These are phyloP conservation scores for Epirrhoe alternata DNA, from an alignment of 2,888 invertebrate genomes.

Conservation along the genomic window DNA sequence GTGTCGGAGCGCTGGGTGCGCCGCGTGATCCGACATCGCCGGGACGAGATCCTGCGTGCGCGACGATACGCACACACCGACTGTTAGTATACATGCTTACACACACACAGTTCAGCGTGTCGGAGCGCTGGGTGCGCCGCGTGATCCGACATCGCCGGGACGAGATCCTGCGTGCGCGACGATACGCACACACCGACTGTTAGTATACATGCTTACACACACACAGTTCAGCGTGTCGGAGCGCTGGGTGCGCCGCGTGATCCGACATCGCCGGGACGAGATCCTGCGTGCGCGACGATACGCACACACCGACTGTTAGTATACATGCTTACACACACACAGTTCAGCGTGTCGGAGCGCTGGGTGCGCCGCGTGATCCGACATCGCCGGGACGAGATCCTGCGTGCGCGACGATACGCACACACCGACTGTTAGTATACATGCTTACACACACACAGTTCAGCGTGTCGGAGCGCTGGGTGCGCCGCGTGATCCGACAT, in stretches of 20 bases:
- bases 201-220: background rate
- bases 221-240: constrained; percentile 53
- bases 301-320: background rate
- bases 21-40: constrained; percentile 45
- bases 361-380: constrained; percentile 54
- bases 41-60: constrained; percentile 14
- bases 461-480: constrained; percentile 50
- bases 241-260: constrained; percentile 51
- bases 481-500: constrained; percentile 47
- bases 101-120: constrained; percentile 51
- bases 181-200: background rate
- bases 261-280: constrained; percentile 35
- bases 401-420: constrained; percentile 7
- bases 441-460: constrained; percentile 45
- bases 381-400: constrained; percentile 22
- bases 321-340: background rate
- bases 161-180: constrained; percentile 16
- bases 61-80: background rate
- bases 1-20: constrained; percentile 50
- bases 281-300: constrained; percentile 15
- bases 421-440: background rate
- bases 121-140: constrained; percentile 48
- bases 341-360: constrained; percentile 52
- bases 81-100: background rate
- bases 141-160: constrained; percentile 44